These are phyloP conservation scores for Sebastes dallii DNA, from an alignment of 2,797 vertebrate genomes.

Conservation along the genomic window DNA sequence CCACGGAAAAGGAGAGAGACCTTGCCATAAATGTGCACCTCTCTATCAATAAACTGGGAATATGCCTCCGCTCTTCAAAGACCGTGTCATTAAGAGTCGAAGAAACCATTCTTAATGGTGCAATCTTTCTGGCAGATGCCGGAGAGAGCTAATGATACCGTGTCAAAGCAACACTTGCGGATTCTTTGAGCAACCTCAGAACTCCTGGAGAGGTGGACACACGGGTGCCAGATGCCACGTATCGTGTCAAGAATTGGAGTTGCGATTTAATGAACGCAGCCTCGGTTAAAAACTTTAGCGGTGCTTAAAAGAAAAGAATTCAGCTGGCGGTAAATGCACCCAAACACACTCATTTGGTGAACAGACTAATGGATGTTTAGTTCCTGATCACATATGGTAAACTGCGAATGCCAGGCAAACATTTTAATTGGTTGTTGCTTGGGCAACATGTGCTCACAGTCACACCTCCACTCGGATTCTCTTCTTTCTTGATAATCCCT, in stretches of 20 bases:
- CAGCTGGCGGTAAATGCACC: conserved; percentile 21
- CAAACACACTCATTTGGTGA: conserved; percentile 41
- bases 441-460: neutral
- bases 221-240: conserved; percentile 51
- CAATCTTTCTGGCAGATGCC: conserved; percentile 50
- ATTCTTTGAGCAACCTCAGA: conserved; percentile 23
- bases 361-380: conserved; percentile 3
- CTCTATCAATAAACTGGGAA: conserved; percentile 28
- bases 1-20: conserved; percentile 37
- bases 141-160: conserved; percentile 14
- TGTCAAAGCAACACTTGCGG: conserved; percentile 40
- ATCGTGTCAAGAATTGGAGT: neutral
- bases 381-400: conserved; percentile 1
- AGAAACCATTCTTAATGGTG: conserved; percentile 8
- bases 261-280: conserved; percentile 44
- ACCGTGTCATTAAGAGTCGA: neutral
- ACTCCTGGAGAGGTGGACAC: conserved; percentile 47
- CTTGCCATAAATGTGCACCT: conserved; percentile 31
- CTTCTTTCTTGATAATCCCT: neutral
- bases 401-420: conserved; percentile 1
- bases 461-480: neutral
- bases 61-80: conserved; percentile 29
- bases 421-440: conserved; percentile 1
- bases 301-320: conserved; percentile 21
- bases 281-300: conserved; percentile 15